phyloP scores from a whole-genome alignment of 2,797 vertebrate species.

The Argentina silus region DNA sequence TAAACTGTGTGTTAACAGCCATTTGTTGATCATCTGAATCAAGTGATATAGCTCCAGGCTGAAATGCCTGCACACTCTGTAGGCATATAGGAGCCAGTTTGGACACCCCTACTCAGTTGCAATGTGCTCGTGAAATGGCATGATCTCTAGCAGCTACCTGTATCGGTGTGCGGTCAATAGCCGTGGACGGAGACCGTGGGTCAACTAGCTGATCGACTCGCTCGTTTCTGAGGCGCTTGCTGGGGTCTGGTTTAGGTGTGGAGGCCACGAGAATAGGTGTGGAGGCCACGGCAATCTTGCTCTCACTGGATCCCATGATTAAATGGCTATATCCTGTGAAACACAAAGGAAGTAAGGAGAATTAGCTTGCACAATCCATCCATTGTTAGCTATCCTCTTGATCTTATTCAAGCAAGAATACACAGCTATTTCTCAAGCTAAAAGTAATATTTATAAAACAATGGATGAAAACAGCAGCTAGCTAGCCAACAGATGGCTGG shows the following conservation, averaged over 20 bases:
- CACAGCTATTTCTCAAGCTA: background rate
- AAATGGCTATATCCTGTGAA: background rate
- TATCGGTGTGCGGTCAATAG: constrained; percentile 77
- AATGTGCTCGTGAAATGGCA: too few relatives aligned
- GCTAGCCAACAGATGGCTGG: too few relatives aligned
- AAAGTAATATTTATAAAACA: background rate
- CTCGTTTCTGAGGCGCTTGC: constrained; percentile 46
- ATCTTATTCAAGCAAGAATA: background rate
- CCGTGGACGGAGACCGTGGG: constrained; percentile 77
- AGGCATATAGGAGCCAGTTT: too few relatives aligned
- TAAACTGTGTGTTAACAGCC: too few relatives aligned
- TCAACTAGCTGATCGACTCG: constrained; percentile 61
- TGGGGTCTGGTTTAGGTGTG: constrained; percentile 57
- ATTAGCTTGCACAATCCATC: background rate
- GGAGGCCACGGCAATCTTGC: constrained; percentile 62
- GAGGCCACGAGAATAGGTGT: constrained; percentile 37
- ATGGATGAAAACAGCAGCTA: background rate
- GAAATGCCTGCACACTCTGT: too few relatives aligned
- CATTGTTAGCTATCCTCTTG: background rate
- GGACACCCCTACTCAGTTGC: too few relatives aligned
- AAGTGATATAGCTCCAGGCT: too few relatives aligned
- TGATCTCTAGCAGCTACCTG: constrained; percentile 62
- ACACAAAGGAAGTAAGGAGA: background rate
- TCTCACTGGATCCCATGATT: constrained; percentile 78
- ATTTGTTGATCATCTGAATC: background rate